These are phyloP conservation scores for Catocala nupta DNA, from an alignment of 2,888 invertebrate species.

Conservation along the genomic window DNA sequence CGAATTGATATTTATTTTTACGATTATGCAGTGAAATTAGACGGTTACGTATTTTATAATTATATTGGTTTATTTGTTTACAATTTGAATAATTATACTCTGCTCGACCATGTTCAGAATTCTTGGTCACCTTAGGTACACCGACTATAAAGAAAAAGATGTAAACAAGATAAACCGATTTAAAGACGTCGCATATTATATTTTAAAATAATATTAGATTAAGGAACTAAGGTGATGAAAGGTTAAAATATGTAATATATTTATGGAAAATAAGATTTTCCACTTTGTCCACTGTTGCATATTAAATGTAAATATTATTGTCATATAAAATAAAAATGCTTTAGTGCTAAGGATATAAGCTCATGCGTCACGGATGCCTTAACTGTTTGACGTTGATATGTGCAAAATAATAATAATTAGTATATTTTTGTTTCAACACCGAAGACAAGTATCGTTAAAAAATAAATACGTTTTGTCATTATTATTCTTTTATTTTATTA, in stretches of 20 bases:
- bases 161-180: no score
- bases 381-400: slow-evolving; percentile 46
- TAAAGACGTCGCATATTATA: no score
- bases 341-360: slow-evolving; percentile 47
- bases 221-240: slow-evolving; percentile 7
- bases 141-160: no score
- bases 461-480: slow-evolving; percentile 45
- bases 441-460: slow-evolving; percentile 30
- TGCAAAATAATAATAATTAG: slow-evolving; percentile 42
- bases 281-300: slow-evolving; percentile 41
- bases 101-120: no score
- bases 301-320: slow-evolving; percentile 34
- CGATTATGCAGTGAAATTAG: no score
- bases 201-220: neutral
- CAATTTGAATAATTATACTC: no score
- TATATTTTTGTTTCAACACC: slow-evolving; percentile 45
- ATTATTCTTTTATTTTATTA: slow-evolving; percentile 19
- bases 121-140: no score
- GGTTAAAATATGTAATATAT: slow-evolving; percentile 4
- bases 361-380: slow-evolving; percentile 52
- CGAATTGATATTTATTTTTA: no score
- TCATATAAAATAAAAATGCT: slow-evolving; percentile 28
- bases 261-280: slow-evolving; percentile 20
- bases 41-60: no score
- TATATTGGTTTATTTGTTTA: no score